phyloP scores from a whole-genome alignment of 2,113 vertebrate genomes.

The Aplodontia rufa region DNA sequence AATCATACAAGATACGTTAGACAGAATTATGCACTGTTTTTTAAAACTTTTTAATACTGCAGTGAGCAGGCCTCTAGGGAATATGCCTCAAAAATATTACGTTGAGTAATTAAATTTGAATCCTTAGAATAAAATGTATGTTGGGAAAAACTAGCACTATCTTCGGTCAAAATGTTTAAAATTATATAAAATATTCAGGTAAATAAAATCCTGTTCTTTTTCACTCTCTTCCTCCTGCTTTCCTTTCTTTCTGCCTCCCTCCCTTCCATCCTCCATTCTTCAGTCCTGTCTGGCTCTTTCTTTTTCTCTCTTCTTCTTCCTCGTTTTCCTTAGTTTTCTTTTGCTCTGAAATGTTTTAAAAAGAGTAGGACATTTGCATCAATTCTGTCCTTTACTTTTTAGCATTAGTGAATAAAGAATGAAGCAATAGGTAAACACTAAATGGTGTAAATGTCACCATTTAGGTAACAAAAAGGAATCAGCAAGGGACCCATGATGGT shows the following conservation, averaged over 20 bases:
- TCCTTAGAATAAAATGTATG: not conserved
- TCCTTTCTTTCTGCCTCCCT: not conserved
- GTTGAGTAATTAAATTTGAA: not conserved
- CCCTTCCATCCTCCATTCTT: too few species aligned
- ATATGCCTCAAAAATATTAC: not conserved
- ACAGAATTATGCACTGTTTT: not conserved
- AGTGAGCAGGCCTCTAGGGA: not conserved
- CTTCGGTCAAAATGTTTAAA: not conserved
- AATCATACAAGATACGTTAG: not conserved
- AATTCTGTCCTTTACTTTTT: not conserved
- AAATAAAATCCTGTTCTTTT: not conserved
- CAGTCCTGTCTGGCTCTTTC: too few species aligned
- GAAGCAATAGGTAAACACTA: not conserved
- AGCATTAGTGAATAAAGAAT: not conserved
- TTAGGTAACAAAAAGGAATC: not conserved
- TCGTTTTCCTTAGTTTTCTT: not conserved
- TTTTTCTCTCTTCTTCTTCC: rapidly evolving
- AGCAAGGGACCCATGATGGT: not conserved
- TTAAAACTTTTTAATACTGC: not conserved
- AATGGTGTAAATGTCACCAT: not conserved
- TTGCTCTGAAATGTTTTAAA: not conserved
- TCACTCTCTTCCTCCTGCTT: rapidly evolving
- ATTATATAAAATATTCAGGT: not conserved
- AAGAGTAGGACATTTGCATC: not conserved
- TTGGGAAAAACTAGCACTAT: not conserved